Evolutionary conservation across 2,888 invertebrate species (phyloP).

Genomic region (Pyralis farinalis): DNA sequence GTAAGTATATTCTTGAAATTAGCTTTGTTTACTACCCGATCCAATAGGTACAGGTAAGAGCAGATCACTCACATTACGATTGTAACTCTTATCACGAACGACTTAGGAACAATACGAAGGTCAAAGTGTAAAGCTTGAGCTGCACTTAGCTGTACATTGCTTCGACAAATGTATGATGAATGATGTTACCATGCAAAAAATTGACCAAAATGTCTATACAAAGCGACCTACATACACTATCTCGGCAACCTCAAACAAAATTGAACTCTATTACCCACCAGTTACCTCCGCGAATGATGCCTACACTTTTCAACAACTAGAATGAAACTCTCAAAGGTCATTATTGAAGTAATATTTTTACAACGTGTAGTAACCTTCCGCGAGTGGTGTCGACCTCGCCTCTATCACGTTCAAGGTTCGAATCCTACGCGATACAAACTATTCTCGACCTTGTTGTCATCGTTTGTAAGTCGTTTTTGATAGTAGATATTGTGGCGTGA

Average conservation of each 20-base stretch:
- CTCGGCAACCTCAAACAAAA: background rate
- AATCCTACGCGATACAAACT: conserved; percentile 22
- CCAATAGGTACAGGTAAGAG: no score
- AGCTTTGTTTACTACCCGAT: no score
- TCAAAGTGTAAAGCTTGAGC: no score
- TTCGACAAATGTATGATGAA: no score
- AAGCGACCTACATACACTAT: background rate
- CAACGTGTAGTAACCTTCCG: conserved; percentile 49
- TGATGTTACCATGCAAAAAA: conserved; percentile 1
- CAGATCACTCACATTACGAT: no score
- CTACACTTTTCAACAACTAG: background rate
- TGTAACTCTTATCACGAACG: no score
- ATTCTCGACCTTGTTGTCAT: conserved; percentile 7
- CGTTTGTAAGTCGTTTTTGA: background rate
- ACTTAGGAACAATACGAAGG: no score
- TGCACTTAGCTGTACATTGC: no score
- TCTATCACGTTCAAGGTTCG: conserved; percentile 70
- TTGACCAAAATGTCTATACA: background rate
- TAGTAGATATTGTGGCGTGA: background rate
- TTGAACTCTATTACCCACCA: background rate
- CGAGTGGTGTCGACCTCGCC: conserved; percentile 52
- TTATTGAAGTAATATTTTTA: conserved; percentile 1
- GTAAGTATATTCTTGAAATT: no score
- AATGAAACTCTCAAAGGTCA: background rate
- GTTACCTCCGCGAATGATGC: no score